Conservation (phyloP, 2,888 invertebrate species). For the Amblyjoppa proteus region DNA sequence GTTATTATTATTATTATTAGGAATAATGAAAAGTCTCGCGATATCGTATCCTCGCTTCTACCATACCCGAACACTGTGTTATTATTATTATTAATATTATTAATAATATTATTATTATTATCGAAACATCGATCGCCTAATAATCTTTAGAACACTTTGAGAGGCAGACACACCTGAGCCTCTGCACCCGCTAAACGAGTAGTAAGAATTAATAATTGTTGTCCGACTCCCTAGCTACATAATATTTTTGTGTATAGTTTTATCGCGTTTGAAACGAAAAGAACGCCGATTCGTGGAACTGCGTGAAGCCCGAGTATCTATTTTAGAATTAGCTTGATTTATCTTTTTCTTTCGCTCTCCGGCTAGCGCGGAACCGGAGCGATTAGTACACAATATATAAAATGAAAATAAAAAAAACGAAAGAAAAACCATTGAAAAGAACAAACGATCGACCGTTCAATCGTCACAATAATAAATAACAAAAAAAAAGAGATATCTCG, state of each 20-base stretch:
- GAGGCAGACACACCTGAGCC: conserved; percentile 1
- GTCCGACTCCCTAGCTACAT: conserved; percentile 38
- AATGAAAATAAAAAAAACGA: neutral
- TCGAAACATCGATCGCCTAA: conserved; percentile 34
- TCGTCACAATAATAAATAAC: conserved; percentile 33
- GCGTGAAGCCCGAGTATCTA: neutral
- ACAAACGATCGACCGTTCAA: conserved; percentile 13
- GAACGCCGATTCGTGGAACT: neutral
- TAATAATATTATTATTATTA: conserved; percentile 14
- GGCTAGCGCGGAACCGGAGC: conserved; percentile 24
- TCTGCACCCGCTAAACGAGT: conserved; percentile 31
- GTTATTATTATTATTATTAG: conserved; percentile 19
- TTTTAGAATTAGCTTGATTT: conserved; percentile 28
- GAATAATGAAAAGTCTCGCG: conserved; percentile 46
- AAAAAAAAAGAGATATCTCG: neutral
- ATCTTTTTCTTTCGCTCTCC: conserved; percentile 6
- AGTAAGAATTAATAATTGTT: conserved; percentile 27
- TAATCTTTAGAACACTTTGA: conserved; percentile 38
- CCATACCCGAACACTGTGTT: conserved; percentile 41
- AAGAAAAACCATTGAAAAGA: conserved; percentile 12
- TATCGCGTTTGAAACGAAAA: neutral
- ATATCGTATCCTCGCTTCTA: conserved; percentile 18
- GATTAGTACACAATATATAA: conserved; percentile 18
- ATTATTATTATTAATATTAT: neutral
- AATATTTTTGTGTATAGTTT: conserved; percentile 10